Evolutionary conservation across 2,888 invertebrate species (phyloP), one percentile per base, ranked within the genome.

Genomic region (Cyclophora albipunctata): DNA sequence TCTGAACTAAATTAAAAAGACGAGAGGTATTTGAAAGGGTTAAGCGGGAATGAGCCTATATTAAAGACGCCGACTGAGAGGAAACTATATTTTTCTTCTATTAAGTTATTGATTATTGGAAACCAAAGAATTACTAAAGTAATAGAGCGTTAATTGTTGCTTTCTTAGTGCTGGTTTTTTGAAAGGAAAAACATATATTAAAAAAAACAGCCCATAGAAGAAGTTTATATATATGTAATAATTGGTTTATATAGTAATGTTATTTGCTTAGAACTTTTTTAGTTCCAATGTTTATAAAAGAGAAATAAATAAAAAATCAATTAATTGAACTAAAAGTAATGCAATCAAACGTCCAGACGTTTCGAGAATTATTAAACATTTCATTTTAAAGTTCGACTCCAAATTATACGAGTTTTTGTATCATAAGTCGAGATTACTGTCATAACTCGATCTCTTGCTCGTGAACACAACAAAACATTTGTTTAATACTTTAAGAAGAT

Each of bases 351-450:
- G 51, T 48, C 56, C 34, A 45, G 54, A 47, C 49, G 50, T 47
- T 56, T 54, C 47, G 54, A 58, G 58, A 55, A 63, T 75, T 78
- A 76, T 80, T 77, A 76, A 78, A 75, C 75, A 74, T 69, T 73
- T 20, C 2, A 20, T 20, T 20, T 20, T 73, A 79, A 81, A 82
- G 82, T 82, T 81, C 78, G 74, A 72, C 67, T 73, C 71, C 74
- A 80, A 85, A 80, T 84, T 81, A 81, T 81, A 80, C 69, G 77
- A 77, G 73, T 76, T 78, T 81, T 67, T 73, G 71, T 76, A 75
- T 71, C 73, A 74, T 84, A 83, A 84, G 81, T 78, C 75, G 70
- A 78, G 82, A 78, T 88, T 85, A 88, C 73, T 82, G 86, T 85
- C 66, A 78, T 68, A 73, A 73, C 70, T 71, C 67, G 69, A 66